Percentiles rank a stretch among this genome's conserved stretches.
Evolutionary conservation across 2,113 vertebrate species (phyloP).

Genomic region (Equus przewalskii): DNA sequence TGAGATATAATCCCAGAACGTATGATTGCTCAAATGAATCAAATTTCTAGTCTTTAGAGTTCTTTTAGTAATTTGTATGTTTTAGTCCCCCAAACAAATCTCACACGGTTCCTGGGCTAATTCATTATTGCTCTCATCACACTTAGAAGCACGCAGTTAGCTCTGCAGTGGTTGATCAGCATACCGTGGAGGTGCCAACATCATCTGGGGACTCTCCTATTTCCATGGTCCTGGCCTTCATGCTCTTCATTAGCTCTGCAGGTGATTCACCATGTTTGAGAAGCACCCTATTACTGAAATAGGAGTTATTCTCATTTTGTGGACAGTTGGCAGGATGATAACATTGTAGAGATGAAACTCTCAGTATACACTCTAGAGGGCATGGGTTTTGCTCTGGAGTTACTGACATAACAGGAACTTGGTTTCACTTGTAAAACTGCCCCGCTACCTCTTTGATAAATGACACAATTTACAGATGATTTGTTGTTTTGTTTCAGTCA

Average conservation of each 20-base stretch:
- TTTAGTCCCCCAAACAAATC: neutral
- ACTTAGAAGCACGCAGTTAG: neutral
- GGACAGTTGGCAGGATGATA: neutral
- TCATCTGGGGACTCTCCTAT: neutral
- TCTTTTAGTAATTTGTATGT: neutral
- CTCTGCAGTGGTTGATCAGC: neutral
- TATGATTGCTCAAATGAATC: neutral
- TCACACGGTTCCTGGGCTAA: neutral
- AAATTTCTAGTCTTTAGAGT: neutral
- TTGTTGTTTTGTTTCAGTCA: neutral
- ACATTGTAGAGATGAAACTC: accelerated
- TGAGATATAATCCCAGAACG: neutral
- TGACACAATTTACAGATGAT: neutral
- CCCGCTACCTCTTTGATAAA: neutral
- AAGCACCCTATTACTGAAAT: neutral
- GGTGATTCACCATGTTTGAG: neutral
- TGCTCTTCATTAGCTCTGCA: neutral
- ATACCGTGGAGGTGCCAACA: neutral
- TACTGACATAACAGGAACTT: neutral
- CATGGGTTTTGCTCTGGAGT: neutral
- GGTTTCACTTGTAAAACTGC: neutral
- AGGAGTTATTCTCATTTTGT: neutral
- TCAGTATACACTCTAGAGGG: neutral
- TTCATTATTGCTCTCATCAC: neutral
- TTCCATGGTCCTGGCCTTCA: accelerated